phyloP scores from a whole-genome alignment of 2,888 invertebrate genomes.

The Cenopis cana region DNA sequence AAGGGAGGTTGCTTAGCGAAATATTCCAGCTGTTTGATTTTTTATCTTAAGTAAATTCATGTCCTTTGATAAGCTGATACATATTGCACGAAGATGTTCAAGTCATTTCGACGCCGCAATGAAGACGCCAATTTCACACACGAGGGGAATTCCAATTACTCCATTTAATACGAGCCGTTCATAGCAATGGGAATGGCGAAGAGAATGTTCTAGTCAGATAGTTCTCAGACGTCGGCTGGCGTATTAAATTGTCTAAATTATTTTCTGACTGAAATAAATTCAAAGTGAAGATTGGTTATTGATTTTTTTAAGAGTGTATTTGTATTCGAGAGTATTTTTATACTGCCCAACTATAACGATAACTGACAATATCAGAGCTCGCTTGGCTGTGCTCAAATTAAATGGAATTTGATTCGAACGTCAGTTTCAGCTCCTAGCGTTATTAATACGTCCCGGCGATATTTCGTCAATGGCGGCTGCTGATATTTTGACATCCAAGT shows the following conservation, averaged over 20 bases:
- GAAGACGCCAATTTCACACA: constrained; percentile 70
- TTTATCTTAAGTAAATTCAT: neutral
- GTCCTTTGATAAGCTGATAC: constrained; percentile 50
- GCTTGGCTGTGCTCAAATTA: constrained; percentile 13
- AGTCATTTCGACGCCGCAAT: constrained; percentile 55
- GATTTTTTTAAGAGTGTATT: neutral
- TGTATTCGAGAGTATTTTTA: neutral
- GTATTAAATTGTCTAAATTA: constrained; percentile 4
- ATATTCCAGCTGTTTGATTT: constrained; percentile 8
- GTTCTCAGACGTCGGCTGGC: neutral
- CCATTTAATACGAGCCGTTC: constrained; percentile 59
- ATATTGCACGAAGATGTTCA: constrained; percentile 61
- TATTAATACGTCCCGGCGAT: constrained; percentile 22
- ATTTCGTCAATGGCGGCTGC: constrained; percentile 4
- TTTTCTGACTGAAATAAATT: neutral
- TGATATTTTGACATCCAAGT: neutral
- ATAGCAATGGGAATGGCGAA: constrained; percentile 25
- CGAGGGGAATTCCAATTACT: constrained; percentile 69
- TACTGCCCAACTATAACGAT: neutral
- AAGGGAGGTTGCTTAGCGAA: neutral
- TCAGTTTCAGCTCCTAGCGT: constrained; percentile 17
- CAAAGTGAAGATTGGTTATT: neutral
- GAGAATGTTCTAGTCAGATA: constrained; percentile 33
- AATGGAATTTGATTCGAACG: constrained; percentile 28
- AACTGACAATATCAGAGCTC: constrained; percentile 17